A percentile compares a stretch with the other conserved stretches of the same genome.
These are phyloP conservation scores for Aradus depressus DNA, from an alignment of 2,888 invertebrate species.

Conservation along the genomic window DNA sequence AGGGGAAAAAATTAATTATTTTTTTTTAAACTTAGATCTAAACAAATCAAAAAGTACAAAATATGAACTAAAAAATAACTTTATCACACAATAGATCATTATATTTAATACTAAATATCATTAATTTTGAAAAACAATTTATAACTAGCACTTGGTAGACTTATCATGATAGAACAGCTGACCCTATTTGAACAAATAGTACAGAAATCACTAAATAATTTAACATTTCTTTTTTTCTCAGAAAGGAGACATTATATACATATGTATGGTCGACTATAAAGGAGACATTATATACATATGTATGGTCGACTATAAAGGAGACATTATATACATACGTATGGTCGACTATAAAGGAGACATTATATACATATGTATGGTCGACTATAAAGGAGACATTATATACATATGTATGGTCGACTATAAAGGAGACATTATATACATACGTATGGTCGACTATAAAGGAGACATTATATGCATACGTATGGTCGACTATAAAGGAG, in stretches of 20 bases:
- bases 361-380: too few relatives aligned
- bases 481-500: too few relatives aligned
- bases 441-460: too few relatives aligned
- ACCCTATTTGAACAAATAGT: constrained; percentile 18
- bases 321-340: too few relatives aligned
- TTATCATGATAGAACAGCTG: constrained; percentile 14
- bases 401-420: too few relatives aligned
- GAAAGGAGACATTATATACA: not conserved
- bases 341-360: too few relatives aligned
- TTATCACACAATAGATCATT: constrained; percentile 17
- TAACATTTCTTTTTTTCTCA: not conserved
- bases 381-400: too few relatives aligned
- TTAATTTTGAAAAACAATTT: constrained; percentile 14
- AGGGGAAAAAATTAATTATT: too few relatives aligned
- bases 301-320: constrained; percentile 9
- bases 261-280: constrained; percentile 7
- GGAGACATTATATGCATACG: too few relatives aligned
- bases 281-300: constrained; percentile 9
- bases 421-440: too few relatives aligned
- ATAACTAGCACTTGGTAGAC: constrained; percentile 14
- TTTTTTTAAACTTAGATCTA: constrained; percentile 9
- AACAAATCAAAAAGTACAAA: constrained; percentile 10
- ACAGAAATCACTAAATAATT: constrained; percentile 17
- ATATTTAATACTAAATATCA: constrained; percentile 13
- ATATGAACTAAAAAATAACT: constrained; percentile 7